phyloP scores from a whole-genome alignment of 2,113 vertebrate species.

The Coturnix japonica region DNA sequence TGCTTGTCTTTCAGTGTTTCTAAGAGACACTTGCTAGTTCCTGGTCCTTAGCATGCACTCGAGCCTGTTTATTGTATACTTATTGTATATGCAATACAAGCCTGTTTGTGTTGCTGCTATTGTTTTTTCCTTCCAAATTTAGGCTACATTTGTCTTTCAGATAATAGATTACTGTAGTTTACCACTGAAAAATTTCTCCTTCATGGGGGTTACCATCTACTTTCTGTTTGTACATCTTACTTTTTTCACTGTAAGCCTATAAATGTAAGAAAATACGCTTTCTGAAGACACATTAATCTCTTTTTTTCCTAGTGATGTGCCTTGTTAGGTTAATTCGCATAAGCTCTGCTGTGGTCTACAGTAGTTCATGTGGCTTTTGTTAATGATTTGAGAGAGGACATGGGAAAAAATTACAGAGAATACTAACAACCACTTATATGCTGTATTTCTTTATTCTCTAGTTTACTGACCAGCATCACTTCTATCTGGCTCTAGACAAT shows the following conservation, averaged over 20 bases:
- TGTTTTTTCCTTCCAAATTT: neutral
- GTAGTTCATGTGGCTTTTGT: neutral
- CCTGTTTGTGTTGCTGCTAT: neutral
- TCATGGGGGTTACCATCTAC: neutral
- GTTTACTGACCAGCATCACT: conserved; percentile 98
- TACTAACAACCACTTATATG: neutral
- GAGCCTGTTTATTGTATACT: neutral
- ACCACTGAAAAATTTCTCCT: neutral
- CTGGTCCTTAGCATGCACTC: neutral
- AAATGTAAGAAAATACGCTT: neutral
- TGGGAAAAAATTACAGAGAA: neutral
- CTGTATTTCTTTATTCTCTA: conserved; percentile 63
- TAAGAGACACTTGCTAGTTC: neutral
- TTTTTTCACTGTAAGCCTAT: neutral
- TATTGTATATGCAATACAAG: too few relatives aligned
- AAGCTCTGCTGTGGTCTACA: neutral
- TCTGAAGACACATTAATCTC: neutral
- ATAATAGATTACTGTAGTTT: neutral
- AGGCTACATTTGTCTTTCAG: neutral
- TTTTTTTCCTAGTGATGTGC: neutral
- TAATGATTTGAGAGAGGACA: neutral
- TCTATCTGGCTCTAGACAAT: conserved; percentile 97
- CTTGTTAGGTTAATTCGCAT: neutral
- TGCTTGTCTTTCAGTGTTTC: neutral
- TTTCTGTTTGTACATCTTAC: neutral